A percentile compares a stretch with the other conserved stretches of the same genome.
phyloP scores from a whole-genome alignment of 2,113 vertebrate species.

The Clupea harengus region DNA sequence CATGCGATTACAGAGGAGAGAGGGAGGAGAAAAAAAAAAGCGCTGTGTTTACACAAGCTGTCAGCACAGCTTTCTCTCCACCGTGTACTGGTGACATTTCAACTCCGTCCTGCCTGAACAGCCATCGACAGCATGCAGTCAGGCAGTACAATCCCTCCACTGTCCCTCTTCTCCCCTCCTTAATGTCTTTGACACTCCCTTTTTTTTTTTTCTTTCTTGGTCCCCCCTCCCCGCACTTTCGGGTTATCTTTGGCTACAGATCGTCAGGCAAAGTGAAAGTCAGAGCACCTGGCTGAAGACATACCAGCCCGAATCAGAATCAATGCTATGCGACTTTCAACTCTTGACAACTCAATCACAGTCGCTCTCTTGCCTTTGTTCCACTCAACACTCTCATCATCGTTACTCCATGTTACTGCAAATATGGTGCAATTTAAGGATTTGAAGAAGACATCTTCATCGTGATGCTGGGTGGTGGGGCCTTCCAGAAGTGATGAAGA shows the following conservation, averaged over 20 bases:
- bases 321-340: neutral
- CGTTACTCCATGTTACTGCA: neutral
- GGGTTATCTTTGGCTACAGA: neutral
- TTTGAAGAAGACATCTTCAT: neutral
- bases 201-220: neutral
- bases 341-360: neutral
- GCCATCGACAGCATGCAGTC: slow-evolving; percentile 41
- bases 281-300: neutral
- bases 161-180: neutral
- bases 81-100: slow-evolving; percentile 60
- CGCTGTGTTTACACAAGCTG: slow-evolving; percentile 67
- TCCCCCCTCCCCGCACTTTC: neutral
- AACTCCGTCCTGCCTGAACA: slow-evolving; percentile 61
- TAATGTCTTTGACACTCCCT: neutral
- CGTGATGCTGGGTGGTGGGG: neutral
- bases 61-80: slow-evolving; percentile 57
- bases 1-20: slow-evolving; percentile 55
- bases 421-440: neutral
- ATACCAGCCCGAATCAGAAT: neutral
- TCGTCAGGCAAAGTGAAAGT: neutral
- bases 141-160: slow-evolving; percentile 14
- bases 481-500: neutral
- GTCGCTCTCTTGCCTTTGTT: neutral
- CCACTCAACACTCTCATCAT: neutral
- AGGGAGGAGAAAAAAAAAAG: slow-evolving; percentile 32